Base-by-base conservation (phyloP, 2,113 vertebrate species). In the Tragelaphus buxtoni region DNA sequence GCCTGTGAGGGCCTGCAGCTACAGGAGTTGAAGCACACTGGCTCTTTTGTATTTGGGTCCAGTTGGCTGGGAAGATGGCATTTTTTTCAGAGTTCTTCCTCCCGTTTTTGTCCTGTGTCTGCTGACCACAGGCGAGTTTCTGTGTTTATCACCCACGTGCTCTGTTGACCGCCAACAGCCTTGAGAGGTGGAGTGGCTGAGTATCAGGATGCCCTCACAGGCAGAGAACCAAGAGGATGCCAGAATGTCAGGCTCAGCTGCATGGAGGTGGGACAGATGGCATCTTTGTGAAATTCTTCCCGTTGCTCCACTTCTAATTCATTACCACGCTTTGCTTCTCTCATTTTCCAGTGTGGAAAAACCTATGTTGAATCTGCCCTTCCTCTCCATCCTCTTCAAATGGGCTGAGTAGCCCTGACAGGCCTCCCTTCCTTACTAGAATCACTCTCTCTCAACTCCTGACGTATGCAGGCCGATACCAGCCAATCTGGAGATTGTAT, bases 11-110 rank as follows among this genome's bases (percentile, higher is more conserved):
- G 96, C 96, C 96, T 1, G 74, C 7, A 61, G 97, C 94, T n/a
- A 77, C 35, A 92, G 51, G 26, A 56, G 11, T 2, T 9, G 13
- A 76, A 89, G 49, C 85, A 97, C 95, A 95, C 80, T 92, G 35
- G 76, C 45, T 93, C 96, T 95, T 97, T 93, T 96, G 96, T 39
- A 39, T 91, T 51, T 76, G 55, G 49, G n/a, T 76, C 65, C 42
- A 35, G 2, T 4, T 69, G 51, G 8, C 51, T 69, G 79, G 13
- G 32, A 91, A 26, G 61, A 83, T 56, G 47, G 56, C 42, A 16
- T 74, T 88, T 95, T 72, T 42, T 92, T 76, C 61, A 49, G 56
- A 88, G 47, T 17, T 72, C 95, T 83, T 79, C 58, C 61, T 93
- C 79, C 81, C 60, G 2, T 72, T 80, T 22, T 80, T 79, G 65